Evolutionary conservation across 2,113 vertebrate species (phyloP), one percentile per base, ranked within the genome.

Genomic region (Urocynchramus pylzowi): DNA sequence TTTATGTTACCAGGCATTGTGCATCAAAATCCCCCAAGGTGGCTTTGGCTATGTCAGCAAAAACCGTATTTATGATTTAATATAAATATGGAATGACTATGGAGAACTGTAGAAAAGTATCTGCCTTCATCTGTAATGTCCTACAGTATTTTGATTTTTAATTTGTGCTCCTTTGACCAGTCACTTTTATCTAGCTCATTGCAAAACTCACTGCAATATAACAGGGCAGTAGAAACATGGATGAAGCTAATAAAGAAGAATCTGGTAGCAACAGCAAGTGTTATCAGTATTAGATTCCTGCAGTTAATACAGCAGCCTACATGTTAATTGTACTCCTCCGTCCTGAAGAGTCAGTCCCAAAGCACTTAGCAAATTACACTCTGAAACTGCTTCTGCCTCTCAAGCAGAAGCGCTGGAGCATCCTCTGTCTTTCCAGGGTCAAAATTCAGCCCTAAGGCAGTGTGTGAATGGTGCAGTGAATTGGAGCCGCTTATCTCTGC

Each of bases 321-420:
- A 87, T 82, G 92, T 86, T 94, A 94, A 94, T 90, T 80, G 92
- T 78, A 90, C 35, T 1, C 1, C 76, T 90, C 92, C 33, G 21
- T 95, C 84, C 93, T 42, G 82, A 84, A 96, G 87, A 97, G 84
- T 80, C 54, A 94, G 93, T 96, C 93, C 94, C 93, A 97, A 96
- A 97, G 95, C 95, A 96, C 93, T 97, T 97, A 95, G 87, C 91
- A 96, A 97, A 97, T 90, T 97, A 91, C 81, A 94, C 85, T 94
- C 73, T 81, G 79, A 93, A 96, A 91, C 94, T 74, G 73, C 90
- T 96, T 77, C 92, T 96, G 84, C 86, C 78, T 97, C 82, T 59
- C 88, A 92, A 92, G 93, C 82, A 93, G 89, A 94, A 96, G 61
- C 2, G 2, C 78, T 83, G 89, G 80, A 95, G 89, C 91, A 94